Conservation (phyloP, 1,140 invertebrate species). For the Gonioctena quinquepunctata region DNA sequence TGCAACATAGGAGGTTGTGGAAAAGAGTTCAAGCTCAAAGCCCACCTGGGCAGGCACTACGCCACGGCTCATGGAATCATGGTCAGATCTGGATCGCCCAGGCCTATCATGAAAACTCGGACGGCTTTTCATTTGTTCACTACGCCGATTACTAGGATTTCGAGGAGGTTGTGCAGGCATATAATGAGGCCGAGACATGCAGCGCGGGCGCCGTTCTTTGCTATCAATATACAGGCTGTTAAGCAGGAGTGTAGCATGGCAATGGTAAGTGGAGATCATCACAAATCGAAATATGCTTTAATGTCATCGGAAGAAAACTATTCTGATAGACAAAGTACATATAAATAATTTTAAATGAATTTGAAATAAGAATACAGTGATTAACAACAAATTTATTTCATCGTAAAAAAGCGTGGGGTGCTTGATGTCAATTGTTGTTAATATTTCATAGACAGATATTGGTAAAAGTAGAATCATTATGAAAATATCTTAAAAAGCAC, state of each 20-base stretch:
- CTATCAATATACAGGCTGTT: slow-evolving; percentile 81
- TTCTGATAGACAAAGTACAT: too few relatives aligned
- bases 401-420: too few relatives aligned
- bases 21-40: slow-evolving; percentile 61
- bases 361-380: too few relatives aligned
- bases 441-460: too few relatives aligned
- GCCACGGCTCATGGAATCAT: slow-evolving; percentile 84
- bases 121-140: slow-evolving; percentile 94
- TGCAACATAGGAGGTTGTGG: slow-evolving; percentile 88
- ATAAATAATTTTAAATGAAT: too few relatives aligned
- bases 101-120: slow-evolving; percentile 95
- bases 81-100: slow-evolving; percentile 73
- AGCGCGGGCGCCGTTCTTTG: slow-evolving; percentile 83
- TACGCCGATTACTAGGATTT: slow-evolving; percentile 84
- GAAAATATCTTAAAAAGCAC: too few relatives aligned
- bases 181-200: slow-evolving; percentile 84
- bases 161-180: slow-evolving; percentile 80
- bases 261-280: slow-evolving; percentile 38
- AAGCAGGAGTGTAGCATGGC: slow-evolving; percentile 75
- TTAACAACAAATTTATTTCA: too few relatives aligned
- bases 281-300: too few relatives aligned
- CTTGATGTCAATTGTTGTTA: too few relatives aligned
- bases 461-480: too few relatives aligned
- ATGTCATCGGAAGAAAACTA: too few relatives aligned
- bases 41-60: slow-evolving; percentile 79